Base-by-base conservation (phyloP, 2,113 vertebrate species). In the Grammomys dolichurus region DNA sequence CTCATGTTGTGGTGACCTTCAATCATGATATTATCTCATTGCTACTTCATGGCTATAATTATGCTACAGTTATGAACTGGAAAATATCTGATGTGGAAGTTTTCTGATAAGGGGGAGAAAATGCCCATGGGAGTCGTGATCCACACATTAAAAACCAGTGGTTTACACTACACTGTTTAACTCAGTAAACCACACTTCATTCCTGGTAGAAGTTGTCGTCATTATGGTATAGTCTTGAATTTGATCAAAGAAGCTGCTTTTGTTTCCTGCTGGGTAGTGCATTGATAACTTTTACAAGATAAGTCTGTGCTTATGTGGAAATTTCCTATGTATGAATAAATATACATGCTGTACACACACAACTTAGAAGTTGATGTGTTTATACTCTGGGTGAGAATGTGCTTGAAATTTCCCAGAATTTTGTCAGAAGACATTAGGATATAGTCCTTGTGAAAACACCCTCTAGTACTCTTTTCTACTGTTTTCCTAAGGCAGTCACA, bases 71-170 rank as follows among this genome's bases (percentile, higher is more conserved):
- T 75, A 24, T 43, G 9, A 75, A 75, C 11, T 43, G 36, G 20
- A 72, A 72, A 75, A 2, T 24, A 11, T 43, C 20, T 43, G 72
- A 11, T 75, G 24, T 75, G 8, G 1, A 43, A 40, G 72, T 4
- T 20, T 11, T 75, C 1, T 75, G n/a, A 12, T 75, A 24, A 40
- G 20, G 4, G 20, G n/a, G 28, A 36, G 31, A 69, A 69, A 69
- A 43, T 24, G 20, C 19, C n/a, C 1, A 10, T 24, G 19, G 16
- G n/a, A 1, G n/a, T n/a, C 1, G 2, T 11, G 1, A 40, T n/a
- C 36, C 13, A n/a, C 16, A 72, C 7, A 17, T 72, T 72, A 40
- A n/a, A 36, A n/a, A 43, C 9, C 9, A 5, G 9, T 43, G 20
- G 20, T 28, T 63, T 58, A 40, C 51, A 36, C 10, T 63, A 31